Evolutionary conservation across 1,140 invertebrate genomes (phyloP).

Genomic region (Proctacanthus coquilletti): DNA sequence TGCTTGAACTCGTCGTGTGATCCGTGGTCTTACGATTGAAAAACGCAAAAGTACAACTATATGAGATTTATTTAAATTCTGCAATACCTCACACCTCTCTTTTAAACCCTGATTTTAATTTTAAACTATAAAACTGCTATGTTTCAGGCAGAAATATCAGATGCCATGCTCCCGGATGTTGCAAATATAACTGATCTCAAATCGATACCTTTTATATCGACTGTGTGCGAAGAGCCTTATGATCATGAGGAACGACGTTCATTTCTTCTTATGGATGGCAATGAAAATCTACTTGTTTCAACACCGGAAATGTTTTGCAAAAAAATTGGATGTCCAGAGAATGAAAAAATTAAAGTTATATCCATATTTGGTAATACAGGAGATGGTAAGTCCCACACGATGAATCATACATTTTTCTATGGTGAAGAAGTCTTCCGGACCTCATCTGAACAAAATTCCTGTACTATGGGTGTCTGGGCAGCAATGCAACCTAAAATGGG

Average conservation of each 20-base stretch:
- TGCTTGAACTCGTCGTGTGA: too few species aligned
- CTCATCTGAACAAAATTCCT: conserved; percentile 52
- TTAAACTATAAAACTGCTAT: too few species aligned
- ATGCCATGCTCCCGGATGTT: conserved; percentile 13
- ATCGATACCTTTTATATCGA: conserved; percentile 16
- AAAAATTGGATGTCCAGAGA: conserved; percentile 31
- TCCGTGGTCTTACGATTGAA: too few species aligned
- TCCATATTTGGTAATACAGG: conserved; percentile 80
- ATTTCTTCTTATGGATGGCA: conserved; percentile 39
- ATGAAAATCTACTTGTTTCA: conserved; percentile 36
- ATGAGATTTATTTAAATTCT: conserved; percentile 2
- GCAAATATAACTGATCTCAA: conserved; percentile 14
- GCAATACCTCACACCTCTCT: neutral
- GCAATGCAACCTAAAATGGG: conserved; percentile 49
- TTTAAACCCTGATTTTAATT: too few species aligned
- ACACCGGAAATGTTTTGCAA: conserved; percentile 35
- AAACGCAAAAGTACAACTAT: too few species aligned
- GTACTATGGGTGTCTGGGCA: conserved; percentile 68
- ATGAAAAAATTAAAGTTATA: conserved; percentile 57
- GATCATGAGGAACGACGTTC: conserved; percentile 8
- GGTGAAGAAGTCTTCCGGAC: conserved; percentile 61
- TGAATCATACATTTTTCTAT: conserved; percentile 68
- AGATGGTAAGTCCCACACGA: conserved; percentile 69
- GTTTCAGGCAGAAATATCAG: conserved; percentile 1
- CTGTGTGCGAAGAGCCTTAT: conserved; percentile 7